Percentiles rank a stretch among this genome's conserved stretches.
phyloP scores from a whole-genome alignment of 2,888 invertebrate genomes.

The Abrostola triplasia region DNA sequence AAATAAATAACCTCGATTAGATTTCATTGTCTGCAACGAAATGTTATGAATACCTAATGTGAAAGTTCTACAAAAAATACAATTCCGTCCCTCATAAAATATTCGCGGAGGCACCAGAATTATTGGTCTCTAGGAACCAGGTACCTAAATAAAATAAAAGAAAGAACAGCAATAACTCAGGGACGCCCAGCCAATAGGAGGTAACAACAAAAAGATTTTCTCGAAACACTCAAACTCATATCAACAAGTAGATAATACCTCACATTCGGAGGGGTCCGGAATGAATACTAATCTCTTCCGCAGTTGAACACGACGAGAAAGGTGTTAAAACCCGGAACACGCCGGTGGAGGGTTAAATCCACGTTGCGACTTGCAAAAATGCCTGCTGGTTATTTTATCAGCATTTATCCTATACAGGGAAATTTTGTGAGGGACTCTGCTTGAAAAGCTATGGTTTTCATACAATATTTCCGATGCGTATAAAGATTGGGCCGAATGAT shows the following conservation, averaged over 20 bases:
- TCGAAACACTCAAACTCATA: conserved; percentile 22
- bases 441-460: too few species aligned
- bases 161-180: conserved; percentile 7
- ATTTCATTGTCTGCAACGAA: conserved; percentile 1
- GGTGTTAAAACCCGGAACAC: conserved; percentile 12
- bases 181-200: conserved; percentile 4
- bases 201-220: conserved; percentile 20
- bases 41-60: conserved; percentile 6
- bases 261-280: conserved; percentile 26
- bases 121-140: conserved; percentile 4
- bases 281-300: conserved; percentile 45
- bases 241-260: conserved; percentile 48
- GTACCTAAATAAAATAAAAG: conserved; percentile 9
- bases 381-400: too few species aligned
- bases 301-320: conserved; percentile 12
- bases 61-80: conserved; percentile 5
- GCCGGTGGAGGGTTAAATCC: neutral
- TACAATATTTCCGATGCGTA: too few species aligned
- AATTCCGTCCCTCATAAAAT: conserved; percentile 4
- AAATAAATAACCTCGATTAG: conserved; percentile 5
- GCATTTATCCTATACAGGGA: too few species aligned
- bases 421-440: too few species aligned
- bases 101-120: conserved; percentile 5
- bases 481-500: too few species aligned
- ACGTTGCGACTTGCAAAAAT: neutral